Evolutionary conservation across 1,140 invertebrate species (phyloP), one percentile per base, ranked within the genome.

Genomic region (Atta texana): DNA sequence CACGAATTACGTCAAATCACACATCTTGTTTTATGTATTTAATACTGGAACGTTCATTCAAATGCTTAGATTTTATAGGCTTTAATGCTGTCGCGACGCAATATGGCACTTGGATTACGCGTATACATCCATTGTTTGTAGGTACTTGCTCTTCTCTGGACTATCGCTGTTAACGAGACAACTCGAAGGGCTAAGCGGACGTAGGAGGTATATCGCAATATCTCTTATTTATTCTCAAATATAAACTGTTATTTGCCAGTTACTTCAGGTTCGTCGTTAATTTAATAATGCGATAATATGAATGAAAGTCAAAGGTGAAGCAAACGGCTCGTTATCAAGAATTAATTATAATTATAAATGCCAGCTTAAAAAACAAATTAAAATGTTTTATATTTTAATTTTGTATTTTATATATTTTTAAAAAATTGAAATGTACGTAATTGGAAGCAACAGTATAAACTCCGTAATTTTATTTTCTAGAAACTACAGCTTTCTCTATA

Each of bases 41-140:
- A 84, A 84, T 84, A 84, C 69, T 84, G 80, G 69, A 84, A 84
- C 69, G 69, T 84, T 74, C 69, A 84, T 84, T 84, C 80, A 75
- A 84, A 84, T 84, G 69, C 80, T 84, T 84, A 75, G 80, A 24
- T 74, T 82, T 71, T 71, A 34, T 59, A 72, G 69, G 69, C 69
- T 75, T 75, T 75, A 84, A 81, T 84, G 80, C 55, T 71, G 55
- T 51, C 57, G 80, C 80, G 80, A 82, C 80, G 16, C 55, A 74
- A 49, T 82, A 84, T 84, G 80, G 80, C 80, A 84, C 80, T 84
- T 84, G 80, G 55, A 74, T 75, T 84, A 74, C 55, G 80, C 80
- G 69, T 75, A 69, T 84, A 61, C 28, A 84, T 82, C 34, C 80
- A 39, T 75, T 74, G 24, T 51, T 51, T 49, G 69, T 75, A 75